Evolutionary conservation across 2,797 vertebrate genomes (phyloP), one percentile per base, ranked within the genome.

Genomic region (Vespertilio murinus): DNA sequence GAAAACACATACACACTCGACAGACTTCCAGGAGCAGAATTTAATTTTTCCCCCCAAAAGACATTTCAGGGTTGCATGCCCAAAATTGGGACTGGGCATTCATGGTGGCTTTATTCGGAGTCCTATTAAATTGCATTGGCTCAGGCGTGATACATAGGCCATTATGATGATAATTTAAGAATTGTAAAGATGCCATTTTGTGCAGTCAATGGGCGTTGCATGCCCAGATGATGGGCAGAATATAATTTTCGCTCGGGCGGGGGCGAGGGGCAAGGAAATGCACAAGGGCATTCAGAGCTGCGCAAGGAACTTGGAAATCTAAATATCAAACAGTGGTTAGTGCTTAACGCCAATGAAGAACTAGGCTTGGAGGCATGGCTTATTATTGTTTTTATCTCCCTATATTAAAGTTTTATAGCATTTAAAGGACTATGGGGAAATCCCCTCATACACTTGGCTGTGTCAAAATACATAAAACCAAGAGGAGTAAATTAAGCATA

Each of bases 401-500:
- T 70, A 65, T 95, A 92, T 96, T 95, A 97, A 97, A 96, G 92
- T 96, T 96, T 96, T 90, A 96, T 91, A 85, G 96, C 94, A 92
- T 96, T 97, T 97, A 96, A 95, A 96, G 96, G 94, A 92, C 96
- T 90, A 1, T 93, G 45, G 97, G 96, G 96, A 97, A 94, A 96
- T 95, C 94, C 94, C 79, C 94, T 54, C 71, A 74, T 80, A 96
- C 81, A 83, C 93, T 96, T 96, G 86, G 88, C 95, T 93, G 75
- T 74, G 94, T 96, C 90, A 95, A 95, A 97, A 97, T 96, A 81
- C 95, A 95, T 97, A 95, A 95, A 96, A 93, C 90, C 94, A 92
- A 97, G 95, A 96, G 93, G 93, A 97, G 77, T 83, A 96, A 97
- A 97, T 97, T 96, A 96, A 91, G 94, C 94, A 96, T 95, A 94